Conservation (phyloP, 2,888 invertebrate genomes). For the Arge pagana region DNA sequence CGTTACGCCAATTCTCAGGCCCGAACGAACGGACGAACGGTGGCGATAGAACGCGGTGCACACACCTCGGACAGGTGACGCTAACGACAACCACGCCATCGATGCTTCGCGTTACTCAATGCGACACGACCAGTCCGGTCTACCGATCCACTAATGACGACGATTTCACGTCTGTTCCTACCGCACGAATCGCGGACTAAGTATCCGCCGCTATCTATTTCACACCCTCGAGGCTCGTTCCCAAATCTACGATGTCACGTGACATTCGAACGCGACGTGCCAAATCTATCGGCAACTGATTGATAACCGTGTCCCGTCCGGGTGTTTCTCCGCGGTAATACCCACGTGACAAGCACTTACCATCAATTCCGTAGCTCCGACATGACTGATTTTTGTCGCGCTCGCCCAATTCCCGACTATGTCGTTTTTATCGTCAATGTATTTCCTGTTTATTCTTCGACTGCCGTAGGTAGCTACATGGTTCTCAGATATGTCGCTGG, state of each 20-base stretch:
- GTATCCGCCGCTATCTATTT: too few species aligned
- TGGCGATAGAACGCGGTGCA: slow-evolving; percentile 3
- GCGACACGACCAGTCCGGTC: not conserved
- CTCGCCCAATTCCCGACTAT: too few species aligned
- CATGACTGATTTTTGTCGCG: too few species aligned
- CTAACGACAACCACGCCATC: slow-evolving; percentile 7
- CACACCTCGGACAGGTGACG: slow-evolving; percentile 12
- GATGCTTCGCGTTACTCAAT: slow-evolving; percentile 2
- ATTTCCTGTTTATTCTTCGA: too few species aligned
- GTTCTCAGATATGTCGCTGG: too few species aligned
- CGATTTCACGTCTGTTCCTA: slow-evolving; percentile 18
- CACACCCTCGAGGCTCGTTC: too few species aligned
- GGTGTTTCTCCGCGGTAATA: not conserved
- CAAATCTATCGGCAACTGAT: slow-evolving; percentile 18
- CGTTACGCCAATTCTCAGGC: slow-evolving; percentile 2
- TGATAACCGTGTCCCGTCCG: slow-evolving; percentile 7
- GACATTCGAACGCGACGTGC: too few species aligned
- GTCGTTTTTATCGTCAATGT: too few species aligned
- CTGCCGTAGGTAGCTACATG: too few species aligned
- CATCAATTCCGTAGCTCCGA: too few species aligned
- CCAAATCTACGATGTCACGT: too few species aligned
- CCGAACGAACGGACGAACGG: not conserved
- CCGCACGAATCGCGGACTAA: too few species aligned
- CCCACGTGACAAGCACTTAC: slow-evolving; percentile 2
- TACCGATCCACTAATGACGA: slow-evolving; percentile 14